Evolutionary conservation across 2,797 vertebrate genomes (phyloP), one percentile per base, ranked within the genome.

Genomic region (Poecile montanus): DNA sequence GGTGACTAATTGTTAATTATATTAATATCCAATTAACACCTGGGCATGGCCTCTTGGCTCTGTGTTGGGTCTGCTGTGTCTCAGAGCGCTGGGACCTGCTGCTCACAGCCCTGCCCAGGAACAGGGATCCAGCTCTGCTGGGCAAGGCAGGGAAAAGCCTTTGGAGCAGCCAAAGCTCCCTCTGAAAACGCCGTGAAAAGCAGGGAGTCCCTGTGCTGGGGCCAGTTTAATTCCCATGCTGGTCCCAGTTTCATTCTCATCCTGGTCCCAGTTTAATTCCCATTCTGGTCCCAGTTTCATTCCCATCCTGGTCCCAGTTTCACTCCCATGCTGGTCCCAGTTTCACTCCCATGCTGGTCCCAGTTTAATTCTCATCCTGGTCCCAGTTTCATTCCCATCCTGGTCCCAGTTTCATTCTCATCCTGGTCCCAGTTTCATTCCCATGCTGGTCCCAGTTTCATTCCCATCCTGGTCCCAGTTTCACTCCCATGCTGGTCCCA

Each of bases 11-110:
- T 26, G 42, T 40, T 40, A 40, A 40, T 40, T 40, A 40, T 13
- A 13, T 40, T 40, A 10, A 40, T 40, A 25, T 30, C 3, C 36
- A 34, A 3, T 26, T 12, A 26, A 16, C 18, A 32, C 20, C 32
- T 36, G 23, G 25, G 21, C 0, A 0, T 26, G 56, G 7, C 14
- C 40, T 44, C 7, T 10, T 1, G 5, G 53, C 26, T 20, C 19
- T 4, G n/a, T 4, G 6, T 3, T 16, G 42, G 42, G 27, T 7
- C 29, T 29, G 27, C 72, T 48, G 12, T 34, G 16, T 26, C 20
- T 6, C 62, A 9, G 10, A 6, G 73, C 68, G 73, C 68, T 21
- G 51, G 53, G 40, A n/a, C 16, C 61, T 13, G 18, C 29, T 42
- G 51, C 81, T 57, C 72, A 13, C 14, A 16, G 38, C 38, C 38